These are phyloP conservation scores for Acleris laterana DNA, from an alignment of 2,888 invertebrate genomes.

Conservation along the genomic window DNA sequence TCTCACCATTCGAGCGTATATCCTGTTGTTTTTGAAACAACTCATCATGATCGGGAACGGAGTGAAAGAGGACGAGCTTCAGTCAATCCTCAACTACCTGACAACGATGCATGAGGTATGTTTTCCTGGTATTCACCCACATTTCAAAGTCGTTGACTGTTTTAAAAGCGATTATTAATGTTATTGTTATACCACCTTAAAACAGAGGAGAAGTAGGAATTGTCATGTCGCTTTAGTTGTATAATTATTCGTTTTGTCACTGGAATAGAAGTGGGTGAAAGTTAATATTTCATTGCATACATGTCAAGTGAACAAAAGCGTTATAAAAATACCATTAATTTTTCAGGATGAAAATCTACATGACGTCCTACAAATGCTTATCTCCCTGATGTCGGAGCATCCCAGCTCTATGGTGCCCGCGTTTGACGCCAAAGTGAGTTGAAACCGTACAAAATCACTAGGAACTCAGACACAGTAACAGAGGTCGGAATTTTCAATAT, in stretches of 20 bases:
- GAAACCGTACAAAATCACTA: too few species aligned
- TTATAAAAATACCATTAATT: background rate
- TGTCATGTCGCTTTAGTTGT: too few species aligned
- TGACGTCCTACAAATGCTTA: constrained; percentile 98
- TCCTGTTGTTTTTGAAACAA: constrained; percentile 97
- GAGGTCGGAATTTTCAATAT: too few species aligned
- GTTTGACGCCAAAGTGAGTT: constrained; percentile 93
- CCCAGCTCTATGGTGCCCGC: constrained; percentile 99
- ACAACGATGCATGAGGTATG: constrained; percentile 98
- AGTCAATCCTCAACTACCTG: constrained; percentile 98
- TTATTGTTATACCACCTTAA: too few species aligned
- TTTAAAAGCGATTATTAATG: background rate
- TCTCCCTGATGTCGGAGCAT: constrained; percentile 98
- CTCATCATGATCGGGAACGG: constrained; percentile 98
- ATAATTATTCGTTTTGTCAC: too few species aligned
- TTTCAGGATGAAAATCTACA: constrained; percentile 97
- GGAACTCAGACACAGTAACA: too few species aligned
- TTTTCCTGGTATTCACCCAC: constrained; percentile 40
- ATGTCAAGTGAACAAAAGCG: background rate
- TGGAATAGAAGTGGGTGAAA: too few species aligned
- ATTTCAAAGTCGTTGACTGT: background rate
- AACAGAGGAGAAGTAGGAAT: too few species aligned
- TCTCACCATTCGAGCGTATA: constrained; percentile 96
- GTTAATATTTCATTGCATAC: too few species aligned
- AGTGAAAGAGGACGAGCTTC: constrained; percentile 99